Evolutionary conservation across 1,140 invertebrate genomes (phyloP).

Genomic region (Radopholus similis): DNA sequence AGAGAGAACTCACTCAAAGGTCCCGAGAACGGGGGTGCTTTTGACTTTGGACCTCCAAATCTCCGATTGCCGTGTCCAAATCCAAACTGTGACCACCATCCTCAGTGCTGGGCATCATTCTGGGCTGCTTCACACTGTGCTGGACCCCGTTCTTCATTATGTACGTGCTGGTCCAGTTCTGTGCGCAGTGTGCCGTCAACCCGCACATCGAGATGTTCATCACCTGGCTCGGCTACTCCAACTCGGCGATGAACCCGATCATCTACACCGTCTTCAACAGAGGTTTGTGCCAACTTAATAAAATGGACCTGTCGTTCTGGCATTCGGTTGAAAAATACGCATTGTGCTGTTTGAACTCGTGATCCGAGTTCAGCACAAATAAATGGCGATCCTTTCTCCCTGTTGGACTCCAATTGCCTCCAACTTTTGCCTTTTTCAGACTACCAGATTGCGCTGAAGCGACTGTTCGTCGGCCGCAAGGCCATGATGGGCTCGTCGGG

Average conservation of each 20-base stretch:
- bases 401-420: neutral
- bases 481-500: neutral
- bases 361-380: too few species aligned
- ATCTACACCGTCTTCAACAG: conserved; percentile 52
- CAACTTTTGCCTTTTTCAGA: conserved; percentile 52
- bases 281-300: neutral
- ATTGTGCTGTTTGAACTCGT: too few species aligned
- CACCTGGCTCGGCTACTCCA: conserved; percentile 58
- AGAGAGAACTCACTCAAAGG: too few species aligned
- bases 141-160: conserved; percentile 60
- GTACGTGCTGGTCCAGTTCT: conserved; percentile 59
- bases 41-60: too few species aligned
- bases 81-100: too few species aligned
- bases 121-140: conserved; percentile 60
- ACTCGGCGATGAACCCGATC: conserved; percentile 60
- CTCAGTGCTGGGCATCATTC: conserved; percentile 58
- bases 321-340: too few species aligned
- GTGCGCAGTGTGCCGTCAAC: conserved; percentile 47
- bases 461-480: conserved; percentile 39
- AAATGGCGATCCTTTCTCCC: neutral
- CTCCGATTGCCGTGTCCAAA: too few species aligned
- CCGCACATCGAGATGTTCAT: conserved; percentile 61
- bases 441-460: conserved; percentile 59
- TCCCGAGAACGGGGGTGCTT: too few species aligned
- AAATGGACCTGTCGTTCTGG: too few species aligned